phyloP scores from a whole-genome alignment of 2,888 invertebrate species.

The Ischnura elegans region DNA sequence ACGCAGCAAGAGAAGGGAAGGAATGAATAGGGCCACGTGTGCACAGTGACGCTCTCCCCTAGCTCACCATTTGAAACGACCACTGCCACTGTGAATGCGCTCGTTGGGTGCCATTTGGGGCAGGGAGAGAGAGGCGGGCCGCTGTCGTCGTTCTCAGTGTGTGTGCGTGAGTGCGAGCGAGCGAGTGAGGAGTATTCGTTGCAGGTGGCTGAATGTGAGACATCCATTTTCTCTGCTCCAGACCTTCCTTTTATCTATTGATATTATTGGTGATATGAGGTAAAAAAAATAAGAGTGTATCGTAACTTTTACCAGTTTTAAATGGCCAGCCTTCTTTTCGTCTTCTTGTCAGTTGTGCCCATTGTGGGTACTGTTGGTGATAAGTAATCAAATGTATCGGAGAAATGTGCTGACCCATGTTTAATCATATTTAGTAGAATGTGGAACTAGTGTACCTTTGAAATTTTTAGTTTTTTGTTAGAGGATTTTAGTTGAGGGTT shows the following conservation, averaged over 20 bases:
- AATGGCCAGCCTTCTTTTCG: constrained; percentile 51
- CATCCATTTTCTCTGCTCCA: constrained; percentile 56
- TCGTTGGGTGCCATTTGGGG: constrained; percentile 32
- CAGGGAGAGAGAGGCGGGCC: background rate
- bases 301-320: constrained; percentile 42
- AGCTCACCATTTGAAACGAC: constrained; percentile 46
- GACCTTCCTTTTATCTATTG: constrained; percentile 65
- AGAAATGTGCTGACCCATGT: constrained; percentile 42
- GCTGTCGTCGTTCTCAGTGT: background rate
- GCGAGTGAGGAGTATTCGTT: constrained; percentile 45
- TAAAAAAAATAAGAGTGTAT: constrained; percentile 43
- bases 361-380: background rate
- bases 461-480: constrained; percentile 63
- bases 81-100: constrained; percentile 53
- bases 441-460: constrained; percentile 54
- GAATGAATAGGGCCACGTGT: background rate
- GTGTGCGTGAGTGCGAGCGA: background rate
- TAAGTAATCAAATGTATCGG: constrained; percentile 53
- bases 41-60: constrained; percentile 39
- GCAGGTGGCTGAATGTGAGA: constrained; percentile 52
- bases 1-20: background rate
- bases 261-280: constrained; percentile 62
- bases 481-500: constrained; percentile 59
- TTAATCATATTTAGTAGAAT: constrained; percentile 61
- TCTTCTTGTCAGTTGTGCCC: constrained; percentile 1